phyloP scores from a whole-genome alignment of 2,797 vertebrate species.

The Pogonophryne albipinna region DNA sequence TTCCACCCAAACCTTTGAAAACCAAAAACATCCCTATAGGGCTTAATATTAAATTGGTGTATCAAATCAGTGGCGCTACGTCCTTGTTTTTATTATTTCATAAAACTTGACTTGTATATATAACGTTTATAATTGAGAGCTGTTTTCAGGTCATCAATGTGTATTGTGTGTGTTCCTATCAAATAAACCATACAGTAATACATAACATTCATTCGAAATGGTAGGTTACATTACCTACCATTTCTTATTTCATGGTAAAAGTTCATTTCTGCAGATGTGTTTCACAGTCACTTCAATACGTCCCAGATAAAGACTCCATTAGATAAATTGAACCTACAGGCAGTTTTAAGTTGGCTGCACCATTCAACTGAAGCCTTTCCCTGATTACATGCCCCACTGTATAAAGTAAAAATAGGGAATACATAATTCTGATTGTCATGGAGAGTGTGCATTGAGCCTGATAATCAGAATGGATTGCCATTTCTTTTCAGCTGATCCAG shows the following conservation, averaged over 20 bases:
- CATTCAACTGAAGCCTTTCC: not conserved
- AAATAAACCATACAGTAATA: no score
- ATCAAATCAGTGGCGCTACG: not conserved
- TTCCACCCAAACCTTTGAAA: constrained; percentile 24
- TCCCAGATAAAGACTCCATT: not conserved
- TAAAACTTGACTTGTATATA: not conserved
- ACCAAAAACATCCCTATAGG: not conserved
- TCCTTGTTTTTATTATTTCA: not conserved
- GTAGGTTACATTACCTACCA: not conserved
- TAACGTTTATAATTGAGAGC: not conserved
- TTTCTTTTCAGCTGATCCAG: constrained; percentile 19
- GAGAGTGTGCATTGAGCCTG: not conserved
- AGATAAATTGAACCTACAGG: constrained; percentile 12
- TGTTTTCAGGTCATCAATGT: no score
- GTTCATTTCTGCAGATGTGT: not conserved
- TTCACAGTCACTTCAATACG: not conserved
- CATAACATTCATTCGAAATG: no score
- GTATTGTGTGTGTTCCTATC: no score
- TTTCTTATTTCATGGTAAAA: not conserved
- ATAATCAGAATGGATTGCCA: not conserved
- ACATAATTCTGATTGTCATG: constrained; percentile 4
- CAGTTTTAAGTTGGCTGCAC: constrained; percentile 20
- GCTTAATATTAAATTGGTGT: constrained; percentile 2
- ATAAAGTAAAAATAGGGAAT: constrained; percentile 10
- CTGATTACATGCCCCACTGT: constrained; percentile 2